A percentile compares a stretch with the other conserved stretches of the same genome.
These are phyloP conservation scores for Tanypteryx hageni DNA, from an alignment of 2,888 invertebrate species.

Conservation along the genomic window DNA sequence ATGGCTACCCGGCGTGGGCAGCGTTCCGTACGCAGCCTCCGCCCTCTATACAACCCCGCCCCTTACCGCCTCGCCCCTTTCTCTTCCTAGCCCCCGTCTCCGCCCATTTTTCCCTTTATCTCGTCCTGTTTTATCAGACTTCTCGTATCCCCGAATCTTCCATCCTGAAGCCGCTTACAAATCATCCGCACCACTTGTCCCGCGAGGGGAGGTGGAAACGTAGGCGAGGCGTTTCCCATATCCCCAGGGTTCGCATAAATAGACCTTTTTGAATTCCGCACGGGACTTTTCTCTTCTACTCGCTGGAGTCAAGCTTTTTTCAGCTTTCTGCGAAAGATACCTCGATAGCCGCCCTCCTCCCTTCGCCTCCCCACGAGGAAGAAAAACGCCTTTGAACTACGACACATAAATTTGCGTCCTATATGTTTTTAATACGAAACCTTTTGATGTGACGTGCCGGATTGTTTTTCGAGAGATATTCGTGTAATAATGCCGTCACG, in stretches of 20 bases:
- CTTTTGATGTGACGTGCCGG: not conserved
- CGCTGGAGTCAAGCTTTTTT: not conserved
- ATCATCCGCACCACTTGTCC: slow-evolving; percentile 12
- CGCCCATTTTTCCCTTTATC: no score
- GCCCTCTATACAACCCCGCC: no score
- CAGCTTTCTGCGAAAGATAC: not conserved
- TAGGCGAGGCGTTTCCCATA: not conserved
- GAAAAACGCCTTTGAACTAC: not conserved
- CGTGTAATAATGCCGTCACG: not conserved
- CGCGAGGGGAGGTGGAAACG: not conserved
- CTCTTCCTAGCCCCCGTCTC: not conserved
- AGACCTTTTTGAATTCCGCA: not conserved
- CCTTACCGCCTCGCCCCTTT: not conserved
- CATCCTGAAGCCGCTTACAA: not conserved
- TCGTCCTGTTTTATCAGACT: no score
- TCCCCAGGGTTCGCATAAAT: not conserved
- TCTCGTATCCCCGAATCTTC: no score
- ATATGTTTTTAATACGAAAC: not conserved
- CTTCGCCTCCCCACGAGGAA: not conserved
- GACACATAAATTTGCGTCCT: not conserved
- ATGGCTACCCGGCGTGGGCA: no score
- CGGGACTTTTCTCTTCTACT: not conserved
- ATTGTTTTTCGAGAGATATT: not conserved
- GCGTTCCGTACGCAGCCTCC: no score
- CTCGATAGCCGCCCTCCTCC: not conserved